Percentiles rank a stretch among this genome's conserved stretches.
phyloP scores from a whole-genome alignment of 1,140 invertebrate genomes.

The Pygmarrhopalites habei region DNA sequence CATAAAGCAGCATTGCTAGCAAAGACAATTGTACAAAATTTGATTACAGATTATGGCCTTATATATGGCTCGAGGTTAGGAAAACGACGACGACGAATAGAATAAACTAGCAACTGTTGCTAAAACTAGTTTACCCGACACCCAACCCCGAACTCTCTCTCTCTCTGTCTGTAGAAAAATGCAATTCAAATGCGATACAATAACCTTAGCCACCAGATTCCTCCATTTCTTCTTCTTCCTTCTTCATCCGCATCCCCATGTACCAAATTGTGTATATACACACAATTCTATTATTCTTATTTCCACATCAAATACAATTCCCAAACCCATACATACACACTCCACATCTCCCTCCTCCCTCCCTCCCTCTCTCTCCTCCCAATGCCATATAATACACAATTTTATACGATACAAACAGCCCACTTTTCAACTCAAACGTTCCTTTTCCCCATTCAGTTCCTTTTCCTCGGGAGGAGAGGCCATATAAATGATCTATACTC shows the following conservation, averaged over 20 bases:
- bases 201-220: not conserved
- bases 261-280: too few relatives aligned
- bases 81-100: constrained; percentile 15
- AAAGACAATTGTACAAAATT: constrained; percentile 44
- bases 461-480: too few relatives aligned
- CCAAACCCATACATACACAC: constrained; percentile 4
- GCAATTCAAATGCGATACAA: not conserved
- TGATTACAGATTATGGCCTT: constrained; percentile 43
- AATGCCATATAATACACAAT: too few relatives aligned
- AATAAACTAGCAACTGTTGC: constrained; percentile 41
- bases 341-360: not conserved
- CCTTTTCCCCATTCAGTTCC: too few relatives aligned
- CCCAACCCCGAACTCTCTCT: too few relatives aligned
- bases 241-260: not conserved
- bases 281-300: constrained; percentile 4
- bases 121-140: constrained; percentile 33
- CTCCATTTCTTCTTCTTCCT: not conserved
- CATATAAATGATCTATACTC: too few relatives aligned
- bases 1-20: constrained; percentile 42
- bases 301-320: constrained; percentile 3
- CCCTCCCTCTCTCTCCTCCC: not conserved
- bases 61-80: constrained; percentile 41
- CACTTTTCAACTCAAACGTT: too few relatives aligned
- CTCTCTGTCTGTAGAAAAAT: not conserved
- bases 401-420: too few relatives aligned